A percentile compares a stretch with the other conserved stretches of the same genome.
Evolutionary conservation across 2,113 vertebrate genomes (phyloP).

Genomic region (Agapornis roseicollis): DNA sequence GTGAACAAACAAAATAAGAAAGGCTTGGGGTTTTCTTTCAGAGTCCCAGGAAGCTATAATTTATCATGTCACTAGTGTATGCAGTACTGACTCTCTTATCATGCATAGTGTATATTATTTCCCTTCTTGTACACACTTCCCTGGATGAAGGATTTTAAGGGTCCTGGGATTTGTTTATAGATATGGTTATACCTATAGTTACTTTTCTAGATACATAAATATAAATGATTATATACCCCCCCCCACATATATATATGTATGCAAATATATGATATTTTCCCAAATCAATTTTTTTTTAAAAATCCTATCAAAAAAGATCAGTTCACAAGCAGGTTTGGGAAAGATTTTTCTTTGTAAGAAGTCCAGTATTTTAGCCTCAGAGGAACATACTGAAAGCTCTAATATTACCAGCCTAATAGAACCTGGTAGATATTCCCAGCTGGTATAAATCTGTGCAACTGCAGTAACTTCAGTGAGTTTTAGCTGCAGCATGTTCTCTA

Average conservation of each 20-base stretch:
- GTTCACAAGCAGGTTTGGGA: background rate
- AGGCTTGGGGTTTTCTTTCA: background rate
- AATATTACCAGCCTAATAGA: background rate
- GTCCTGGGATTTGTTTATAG: background rate
- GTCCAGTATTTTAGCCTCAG: background rate
- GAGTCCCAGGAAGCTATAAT: background rate
- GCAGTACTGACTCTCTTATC: background rate
- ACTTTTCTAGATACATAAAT: background rate
- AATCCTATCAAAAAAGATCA: background rate
- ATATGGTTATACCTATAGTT: background rate
- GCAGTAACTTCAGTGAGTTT: background rate
- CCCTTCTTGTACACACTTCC: background rate
- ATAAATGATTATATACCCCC: rapidly evolving
- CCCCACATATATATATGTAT: background rate
- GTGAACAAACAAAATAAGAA: background rate
- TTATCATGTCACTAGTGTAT: background rate
- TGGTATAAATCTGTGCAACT: background rate
- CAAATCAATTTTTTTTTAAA: background rate
- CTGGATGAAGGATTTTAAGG: background rate
- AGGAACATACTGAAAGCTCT: background rate
- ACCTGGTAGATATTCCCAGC: background rate
- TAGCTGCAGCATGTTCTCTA: background rate
- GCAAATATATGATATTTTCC: background rate
- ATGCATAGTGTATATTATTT: background rate
- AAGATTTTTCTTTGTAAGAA: background rate